phyloP scores from a whole-genome alignment of 1,140 invertebrate species.

The Drosophila teissieri region DNA sequence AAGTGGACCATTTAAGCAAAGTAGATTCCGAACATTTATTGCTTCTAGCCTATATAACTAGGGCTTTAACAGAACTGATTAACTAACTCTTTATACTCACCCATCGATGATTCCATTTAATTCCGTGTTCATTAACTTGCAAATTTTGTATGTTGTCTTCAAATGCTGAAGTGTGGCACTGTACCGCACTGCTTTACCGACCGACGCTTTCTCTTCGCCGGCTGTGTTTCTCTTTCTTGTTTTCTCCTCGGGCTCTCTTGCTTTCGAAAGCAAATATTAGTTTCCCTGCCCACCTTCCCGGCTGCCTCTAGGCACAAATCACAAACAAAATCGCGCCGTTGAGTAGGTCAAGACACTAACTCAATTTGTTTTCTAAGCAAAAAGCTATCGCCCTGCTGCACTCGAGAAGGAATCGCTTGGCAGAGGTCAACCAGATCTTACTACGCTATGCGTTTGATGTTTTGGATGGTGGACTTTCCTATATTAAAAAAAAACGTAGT shows the following conservation, averaged over 20 bases:
- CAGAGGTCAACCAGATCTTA: background rate
- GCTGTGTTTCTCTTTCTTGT: conserved; percentile 18
- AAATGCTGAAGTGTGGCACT: background rate
- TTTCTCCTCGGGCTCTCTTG: conserved; percentile 11
- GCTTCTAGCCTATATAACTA: background rate
- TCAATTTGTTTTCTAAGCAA: conserved; percentile 61
- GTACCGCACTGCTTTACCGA: conserved; percentile 65
- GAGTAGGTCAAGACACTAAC: conserved; percentile 75
- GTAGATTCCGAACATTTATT: background rate
- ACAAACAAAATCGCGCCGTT: conserved; percentile 56
- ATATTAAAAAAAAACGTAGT: no score
- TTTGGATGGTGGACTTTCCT: background rate
- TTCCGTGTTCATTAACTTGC: background rate
- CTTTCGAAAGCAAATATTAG: conserved; percentile 34
- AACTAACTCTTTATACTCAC: no score
- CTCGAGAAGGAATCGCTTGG: conserved; percentile 5
- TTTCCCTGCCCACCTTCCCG: conserved; percentile 6
- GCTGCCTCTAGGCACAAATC: conserved; percentile 50
- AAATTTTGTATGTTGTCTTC: background rate
- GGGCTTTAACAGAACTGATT: background rate
- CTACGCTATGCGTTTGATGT: background rate
- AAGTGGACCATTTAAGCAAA: background rate
- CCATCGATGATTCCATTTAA: no score
- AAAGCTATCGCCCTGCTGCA: conserved; percentile 40
- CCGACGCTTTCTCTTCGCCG: conserved; percentile 31